Percentiles rank a stretch among this genome's conserved stretches.
Conservation (phyloP, 1,140 invertebrate species). For the Cotesia typhae region DNA sequence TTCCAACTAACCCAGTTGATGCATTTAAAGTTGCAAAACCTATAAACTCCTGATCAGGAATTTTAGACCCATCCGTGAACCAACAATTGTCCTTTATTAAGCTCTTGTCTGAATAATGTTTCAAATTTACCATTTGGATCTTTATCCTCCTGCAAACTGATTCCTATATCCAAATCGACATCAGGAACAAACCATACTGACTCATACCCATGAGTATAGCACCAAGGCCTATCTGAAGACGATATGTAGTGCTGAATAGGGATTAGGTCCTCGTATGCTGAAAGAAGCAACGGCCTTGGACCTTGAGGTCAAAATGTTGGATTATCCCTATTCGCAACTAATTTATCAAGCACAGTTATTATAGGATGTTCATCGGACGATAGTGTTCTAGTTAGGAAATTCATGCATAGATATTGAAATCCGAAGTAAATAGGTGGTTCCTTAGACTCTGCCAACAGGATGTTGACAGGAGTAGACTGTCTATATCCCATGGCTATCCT, state of each 20-base stretch:
- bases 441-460: too few relatives aligned
- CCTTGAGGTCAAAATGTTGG: background rate
- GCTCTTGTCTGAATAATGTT: background rate
- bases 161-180: conserved; percentile 2
- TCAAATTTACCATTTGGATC: background rate
- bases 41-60: background rate
- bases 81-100: conserved; percentile 1
- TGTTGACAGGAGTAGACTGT: too few relatives aligned
- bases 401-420: too few relatives aligned
- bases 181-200: background rate
- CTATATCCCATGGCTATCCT: too few relatives aligned
- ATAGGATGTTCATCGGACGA: background rate
- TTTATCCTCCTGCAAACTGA: background rate
- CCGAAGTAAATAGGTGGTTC: too few relatives aligned
- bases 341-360: background rate
- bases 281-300: background rate
- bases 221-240: conserved; percentile 9
- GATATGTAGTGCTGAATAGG: background rate
- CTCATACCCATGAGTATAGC: conserved; percentile 20
- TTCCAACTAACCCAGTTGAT: background rate
- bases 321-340: background rate
- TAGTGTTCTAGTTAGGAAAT: too few relatives aligned
- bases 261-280: conserved; percentile 20
- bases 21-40: conserved; percentile 3
- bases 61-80: conserved; percentile 30